A percentile compares a stretch with the other conserved stretches of the same genome.
These are phyloP conservation scores for Catharus minimus DNA, from an alignment of 2,113 vertebrate species.

Conservation along the genomic window DNA sequence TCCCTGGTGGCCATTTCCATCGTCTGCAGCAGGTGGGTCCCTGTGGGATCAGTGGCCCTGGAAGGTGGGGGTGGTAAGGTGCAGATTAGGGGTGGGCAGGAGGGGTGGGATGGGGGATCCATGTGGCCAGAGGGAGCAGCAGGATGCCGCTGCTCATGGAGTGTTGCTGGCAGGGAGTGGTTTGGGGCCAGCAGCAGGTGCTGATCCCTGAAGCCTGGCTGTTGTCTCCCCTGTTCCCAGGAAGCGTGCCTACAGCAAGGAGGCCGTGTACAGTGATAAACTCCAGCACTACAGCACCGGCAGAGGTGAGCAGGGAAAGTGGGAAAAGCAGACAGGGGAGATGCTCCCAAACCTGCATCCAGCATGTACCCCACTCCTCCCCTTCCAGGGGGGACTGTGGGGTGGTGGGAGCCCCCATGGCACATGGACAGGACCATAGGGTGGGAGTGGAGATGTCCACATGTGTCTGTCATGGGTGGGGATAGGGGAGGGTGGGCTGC, in stretches of 20 bases:
- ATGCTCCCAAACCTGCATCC: fast-evolving
- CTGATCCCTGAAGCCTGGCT: not conserved
- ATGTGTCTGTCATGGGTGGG: not conserved
- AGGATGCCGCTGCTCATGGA: fast-evolving
- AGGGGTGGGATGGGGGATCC: not conserved
- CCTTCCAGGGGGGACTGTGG: fast-evolving
- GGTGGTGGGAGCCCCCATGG: not conserved
- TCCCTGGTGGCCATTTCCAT: slow-evolving; percentile 96
- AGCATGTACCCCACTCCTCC: fast-evolving
- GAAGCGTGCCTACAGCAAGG: slow-evolving; percentile 95
- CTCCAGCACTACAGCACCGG: slow-evolving; percentile 98
- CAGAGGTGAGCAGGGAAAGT: slow-evolving; percentile 82
- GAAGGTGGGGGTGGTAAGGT: not conserved
- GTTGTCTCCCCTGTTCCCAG: slow-evolving; percentile 64
- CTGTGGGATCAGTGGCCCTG: not conserved
- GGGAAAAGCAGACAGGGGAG: not conserved
- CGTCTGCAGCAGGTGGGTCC: slow-evolving; percentile 93
- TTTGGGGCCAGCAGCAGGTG: fast-evolving
- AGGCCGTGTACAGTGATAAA: slow-evolving; percentile 97
- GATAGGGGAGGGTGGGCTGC: fast-evolving
- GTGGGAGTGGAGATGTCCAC: not conserved
- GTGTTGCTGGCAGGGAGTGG: fast-evolving
- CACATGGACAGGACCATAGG: not conserved
- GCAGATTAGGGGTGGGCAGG: not conserved
- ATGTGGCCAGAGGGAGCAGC: fast-evolving